phyloP scores from a whole-genome alignment of 2,888 invertebrate genomes.

The Meiosimyza platycephala region DNA sequence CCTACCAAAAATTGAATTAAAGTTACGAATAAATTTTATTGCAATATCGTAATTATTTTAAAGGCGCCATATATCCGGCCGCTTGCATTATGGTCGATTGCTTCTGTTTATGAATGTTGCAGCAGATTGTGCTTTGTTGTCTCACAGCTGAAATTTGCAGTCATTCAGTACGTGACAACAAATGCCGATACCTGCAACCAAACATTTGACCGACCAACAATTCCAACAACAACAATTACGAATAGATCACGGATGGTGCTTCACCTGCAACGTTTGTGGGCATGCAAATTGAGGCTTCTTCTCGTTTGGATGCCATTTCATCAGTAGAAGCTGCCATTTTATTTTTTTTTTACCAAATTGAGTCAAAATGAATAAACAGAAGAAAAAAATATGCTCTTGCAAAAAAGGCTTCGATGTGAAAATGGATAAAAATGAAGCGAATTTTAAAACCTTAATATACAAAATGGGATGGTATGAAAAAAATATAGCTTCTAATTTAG shows the following conservation, averaged over 20 bases:
- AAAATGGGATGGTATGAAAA: too few relatives aligned
- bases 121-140: too few relatives aligned
- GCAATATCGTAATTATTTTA: too few relatives aligned
- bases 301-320: conserved; percentile 24
- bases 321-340: conserved; percentile 7
- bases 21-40: too few relatives aligned
- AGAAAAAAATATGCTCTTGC: background rate
- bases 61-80: too few relatives aligned
- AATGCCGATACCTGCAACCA: background rate
- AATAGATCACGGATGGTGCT: conserved; percentile 10
- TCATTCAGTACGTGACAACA: conserved; percentile 18
- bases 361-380: background rate
- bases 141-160: too few relatives aligned
- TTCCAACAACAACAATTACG: background rate
- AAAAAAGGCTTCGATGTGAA: background rate
- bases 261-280: conserved; percentile 15
- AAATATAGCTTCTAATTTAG: too few relatives aligned
- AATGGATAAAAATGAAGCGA: background rate
- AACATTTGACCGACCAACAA: background rate
- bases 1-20: too few relatives aligned
- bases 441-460: conserved; percentile 10
- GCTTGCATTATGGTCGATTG: too few relatives aligned
- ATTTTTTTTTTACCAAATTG: background rate
- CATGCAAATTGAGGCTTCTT: conserved; percentile 36
- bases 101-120: too few relatives aligned